phyloP scores from a whole-genome alignment of 2,113 vertebrate genomes.

The Rhabdornis inornatus region DNA sequence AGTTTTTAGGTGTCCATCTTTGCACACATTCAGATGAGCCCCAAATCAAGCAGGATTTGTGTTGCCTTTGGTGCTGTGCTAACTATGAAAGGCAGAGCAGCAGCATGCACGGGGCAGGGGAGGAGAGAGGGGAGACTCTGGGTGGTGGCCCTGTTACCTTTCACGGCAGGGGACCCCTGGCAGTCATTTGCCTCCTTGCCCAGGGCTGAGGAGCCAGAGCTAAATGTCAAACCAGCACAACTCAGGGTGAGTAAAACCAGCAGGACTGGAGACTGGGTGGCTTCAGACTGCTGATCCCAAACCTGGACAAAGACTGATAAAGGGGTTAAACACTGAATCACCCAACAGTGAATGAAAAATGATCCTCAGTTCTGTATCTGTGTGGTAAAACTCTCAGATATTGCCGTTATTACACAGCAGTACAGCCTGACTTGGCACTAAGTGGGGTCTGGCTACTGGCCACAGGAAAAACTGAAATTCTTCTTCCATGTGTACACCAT shows the following conservation, averaged over 20 bases:
- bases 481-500: not conserved
- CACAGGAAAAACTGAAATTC: not conserved
- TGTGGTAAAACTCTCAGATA: not conserved
- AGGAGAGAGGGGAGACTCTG: not conserved
- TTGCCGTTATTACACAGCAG: not conserved
- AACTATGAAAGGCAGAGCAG: not conserved
- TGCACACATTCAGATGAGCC: not conserved
- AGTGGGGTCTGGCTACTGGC: not conserved
- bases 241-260: not conserved
- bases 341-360: not conserved
- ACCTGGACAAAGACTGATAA: not conserved
- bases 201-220: not conserved
- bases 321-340: not conserved
- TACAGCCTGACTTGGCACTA: not conserved
- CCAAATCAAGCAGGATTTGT: not conserved
- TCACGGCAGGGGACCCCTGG: not conserved
- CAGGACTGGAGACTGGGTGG: not conserved
- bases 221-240: not conserved
- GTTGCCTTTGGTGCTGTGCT: not conserved
- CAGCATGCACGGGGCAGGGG: not conserved
- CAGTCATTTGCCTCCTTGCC: not conserved
- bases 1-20: not conserved
- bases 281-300: not conserved
- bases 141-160: not conserved
- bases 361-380: not conserved